phyloP scores from a whole-genome alignment of 2,113 vertebrate genomes.

The Brienomyrus brachyistius region DNA sequence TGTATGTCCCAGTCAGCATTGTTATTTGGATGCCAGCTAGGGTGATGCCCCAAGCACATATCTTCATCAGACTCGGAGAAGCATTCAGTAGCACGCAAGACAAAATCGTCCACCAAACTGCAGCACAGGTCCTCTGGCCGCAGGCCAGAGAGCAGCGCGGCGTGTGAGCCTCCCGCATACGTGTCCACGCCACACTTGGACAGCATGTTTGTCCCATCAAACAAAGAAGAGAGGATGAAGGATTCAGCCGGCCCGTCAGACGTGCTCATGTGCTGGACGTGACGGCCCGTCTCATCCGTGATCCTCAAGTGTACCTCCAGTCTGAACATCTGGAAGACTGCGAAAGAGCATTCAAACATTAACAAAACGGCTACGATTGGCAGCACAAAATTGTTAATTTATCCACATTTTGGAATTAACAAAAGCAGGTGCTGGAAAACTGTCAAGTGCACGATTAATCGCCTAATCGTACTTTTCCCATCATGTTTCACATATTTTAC shows the following conservation, averaged over 20 bases:
- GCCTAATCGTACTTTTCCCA: neutral
- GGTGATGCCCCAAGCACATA: constrained; percentile 47
- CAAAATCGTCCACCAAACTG: constrained; percentile 58
- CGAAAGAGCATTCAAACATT: neutral
- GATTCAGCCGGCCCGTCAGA: constrained; percentile 44
- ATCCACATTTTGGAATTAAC: neutral
- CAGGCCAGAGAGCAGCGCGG: constrained; percentile 58
- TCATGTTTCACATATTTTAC: neutral
- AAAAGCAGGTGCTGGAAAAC: neutral
- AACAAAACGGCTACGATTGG: neutral
- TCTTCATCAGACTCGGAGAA: constrained; percentile 43
- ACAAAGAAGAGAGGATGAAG: constrained; percentile 62
- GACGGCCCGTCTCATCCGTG: constrained; percentile 59
- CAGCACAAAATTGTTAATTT: neutral
- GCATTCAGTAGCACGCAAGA: constrained; percentile 42
- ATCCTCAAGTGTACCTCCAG: constrained; percentile 66
- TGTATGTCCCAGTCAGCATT: constrained; percentile 58
- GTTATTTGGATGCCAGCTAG: constrained; percentile 55
- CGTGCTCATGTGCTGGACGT: constrained; percentile 57
- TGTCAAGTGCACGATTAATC: neutral
- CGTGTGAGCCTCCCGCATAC: constrained; percentile 42
- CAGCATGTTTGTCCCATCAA: constrained; percentile 52
- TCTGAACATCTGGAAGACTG: constrained; percentile 70
- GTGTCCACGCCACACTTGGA: constrained; percentile 52
- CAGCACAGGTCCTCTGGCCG: constrained; percentile 58